Evolutionary conservation across 2,113 vertebrate genomes (phyloP).

Genomic region (Corvus moneduloides): DNA sequence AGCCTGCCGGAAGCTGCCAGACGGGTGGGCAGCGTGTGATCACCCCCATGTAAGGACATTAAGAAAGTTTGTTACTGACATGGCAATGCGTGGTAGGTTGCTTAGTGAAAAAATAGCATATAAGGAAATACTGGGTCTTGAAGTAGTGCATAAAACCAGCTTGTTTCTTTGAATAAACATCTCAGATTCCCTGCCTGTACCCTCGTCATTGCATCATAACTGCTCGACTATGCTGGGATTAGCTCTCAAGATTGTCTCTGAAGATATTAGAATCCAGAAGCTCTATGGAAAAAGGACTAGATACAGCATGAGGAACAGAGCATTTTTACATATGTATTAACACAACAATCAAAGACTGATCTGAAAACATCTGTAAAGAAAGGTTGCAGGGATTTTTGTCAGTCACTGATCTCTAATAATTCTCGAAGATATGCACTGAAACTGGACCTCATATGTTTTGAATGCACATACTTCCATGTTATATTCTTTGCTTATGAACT

Average conservation of each 20-base stretch:
- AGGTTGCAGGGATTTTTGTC: background rate
- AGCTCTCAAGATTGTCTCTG: background rate
- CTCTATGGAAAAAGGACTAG: background rate
- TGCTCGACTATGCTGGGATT: background rate
- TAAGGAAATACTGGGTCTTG: no score
- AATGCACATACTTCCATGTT: background rate
- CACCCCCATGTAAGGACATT: no score
- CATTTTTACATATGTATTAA: rapidly evolving
- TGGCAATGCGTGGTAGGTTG: no score
- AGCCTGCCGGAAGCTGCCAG: no score
- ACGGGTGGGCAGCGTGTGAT: no score
- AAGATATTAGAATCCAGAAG: background rate
- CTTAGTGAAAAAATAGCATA: no score
- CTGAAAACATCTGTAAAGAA: background rate
- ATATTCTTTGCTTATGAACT: background rate
- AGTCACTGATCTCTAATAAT: background rate
- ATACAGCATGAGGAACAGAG: background rate
- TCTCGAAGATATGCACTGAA: background rate
- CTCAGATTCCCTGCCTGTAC: no score
- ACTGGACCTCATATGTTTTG: background rate
- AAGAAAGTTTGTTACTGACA: no score
- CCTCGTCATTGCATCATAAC: no score
- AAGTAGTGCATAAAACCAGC: no score
- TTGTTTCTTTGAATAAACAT: no score
- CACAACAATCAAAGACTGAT: background rate